Evolutionary conservation across 2,113 vertebrate genomes (phyloP), one percentile per base, ranked within the genome.

Genomic region (Paradisaea rubra): DNA sequence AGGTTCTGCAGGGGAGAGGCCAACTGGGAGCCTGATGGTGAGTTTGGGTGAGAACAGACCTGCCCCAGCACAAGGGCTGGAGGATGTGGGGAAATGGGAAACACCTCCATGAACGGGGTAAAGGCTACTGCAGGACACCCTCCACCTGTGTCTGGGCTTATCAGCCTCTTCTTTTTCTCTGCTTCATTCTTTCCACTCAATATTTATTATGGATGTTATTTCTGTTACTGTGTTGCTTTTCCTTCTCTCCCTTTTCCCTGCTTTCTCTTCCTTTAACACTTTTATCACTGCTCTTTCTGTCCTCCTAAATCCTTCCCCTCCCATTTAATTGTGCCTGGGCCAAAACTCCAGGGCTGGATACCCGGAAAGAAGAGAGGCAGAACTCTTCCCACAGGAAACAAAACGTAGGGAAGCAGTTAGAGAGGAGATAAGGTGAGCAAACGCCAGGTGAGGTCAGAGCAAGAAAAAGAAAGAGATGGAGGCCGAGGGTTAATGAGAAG

Each of bases 21-120:
- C 89, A 98, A 98, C 42, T 94, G 98, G 74, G 82, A 97, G 47
- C 98, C 99, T 11, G 97, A 98, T 91, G 99, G 99, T 99, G 96
- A 83, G 97, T 81, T 11, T 15, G 56, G 21, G 33, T 28, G 1
- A 4, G 1, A 13, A 5, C 33, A 33, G 52, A 10, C 2, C 45
- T 13, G 35, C 9, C 24, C 20, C 30, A 30, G 11, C 6, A 13
- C 28, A 8, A 39, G 33, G 23, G 1, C 9, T 37, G 73, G n/a
- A 24, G 11, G 44, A 5, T 44, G 60, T 28, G 25, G 65, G 65
- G 53, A 64, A 68, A n/a, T 7, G 33, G 66, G 44, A n/a, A 35
- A 45, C 4, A 1, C 0, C 45, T n/a, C 15, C 5, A 1, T 2
- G 14, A 57, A 14, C 0, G 3, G 66, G n/a, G 9, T 23, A 28